phyloP scores from a whole-genome alignment of 2,888 invertebrate species.

The Chrysina gloriosa region DNA sequence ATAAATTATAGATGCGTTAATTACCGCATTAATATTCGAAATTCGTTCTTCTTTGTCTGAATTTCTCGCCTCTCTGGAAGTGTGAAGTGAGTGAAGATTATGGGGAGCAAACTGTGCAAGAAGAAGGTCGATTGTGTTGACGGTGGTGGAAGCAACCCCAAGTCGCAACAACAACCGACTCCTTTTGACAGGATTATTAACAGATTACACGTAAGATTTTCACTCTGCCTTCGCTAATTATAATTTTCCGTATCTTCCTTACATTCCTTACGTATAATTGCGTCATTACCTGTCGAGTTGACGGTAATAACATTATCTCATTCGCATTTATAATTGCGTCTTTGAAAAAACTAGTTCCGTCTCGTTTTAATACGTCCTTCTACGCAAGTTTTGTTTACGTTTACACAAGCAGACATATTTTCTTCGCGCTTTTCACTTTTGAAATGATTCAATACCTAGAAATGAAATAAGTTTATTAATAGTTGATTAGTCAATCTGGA shows the following conservation, averaged over 20 bases:
- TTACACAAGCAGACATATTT: slow-evolving; percentile 1
- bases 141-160: slow-evolving; percentile 50
- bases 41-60: slow-evolving; percentile 26
- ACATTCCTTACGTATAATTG: background rate
- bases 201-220: slow-evolving; percentile 60
- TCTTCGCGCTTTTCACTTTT: background rate
- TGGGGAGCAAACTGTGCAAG: slow-evolving; percentile 63
- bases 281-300: slow-evolving; percentile 3
- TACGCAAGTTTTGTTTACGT: slow-evolving; percentile 4
- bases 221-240: slow-evolving; percentile 1
- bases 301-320: background rate
- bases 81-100: slow-evolving; percentile 43
- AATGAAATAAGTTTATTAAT: background rate
- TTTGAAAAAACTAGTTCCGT: slow-evolving; percentile 25
- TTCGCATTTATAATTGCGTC: slow-evolving; percentile 7
- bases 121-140: slow-evolving; percentile 57
- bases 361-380: background rate
- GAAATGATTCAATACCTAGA: background rate
- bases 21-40: slow-evolving; percentile 31
- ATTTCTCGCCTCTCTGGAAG: slow-evolving; percentile 4
- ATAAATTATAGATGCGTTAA: slow-evolving; percentile 32
- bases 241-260: background rate
- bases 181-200: slow-evolving; percentile 61
- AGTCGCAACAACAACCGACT: slow-evolving; percentile 54
- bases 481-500: background rate